Conservation (phyloP, 53 echinoderm and acorn worm genomes). For the Hippasteria phrygiana region DNA sequence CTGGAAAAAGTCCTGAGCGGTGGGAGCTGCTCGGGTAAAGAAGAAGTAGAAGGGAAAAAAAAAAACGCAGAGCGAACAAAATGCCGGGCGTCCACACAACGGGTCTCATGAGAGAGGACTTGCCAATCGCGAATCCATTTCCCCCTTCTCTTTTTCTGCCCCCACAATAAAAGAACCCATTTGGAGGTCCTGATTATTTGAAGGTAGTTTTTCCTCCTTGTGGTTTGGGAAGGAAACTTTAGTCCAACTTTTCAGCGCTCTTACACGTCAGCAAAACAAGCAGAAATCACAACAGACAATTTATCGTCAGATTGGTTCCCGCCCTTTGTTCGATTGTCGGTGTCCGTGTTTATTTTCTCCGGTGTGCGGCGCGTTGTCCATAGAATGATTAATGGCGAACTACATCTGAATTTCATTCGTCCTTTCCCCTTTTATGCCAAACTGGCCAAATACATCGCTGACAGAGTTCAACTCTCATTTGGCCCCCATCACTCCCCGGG, state of each 20-base stretch:
- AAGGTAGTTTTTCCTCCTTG: constrained; percentile 15
- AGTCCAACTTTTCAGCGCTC: constrained; percentile 43
- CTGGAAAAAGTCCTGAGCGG: constrained; percentile 42
- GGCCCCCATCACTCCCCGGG: constrained; percentile 56
- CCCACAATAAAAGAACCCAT: constrained; percentile 59
- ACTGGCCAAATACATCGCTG: constrained; percentile 43
- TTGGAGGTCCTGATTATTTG: constrained; percentile 42
- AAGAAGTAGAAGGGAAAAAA: not conserved
- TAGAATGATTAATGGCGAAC: not conserved
- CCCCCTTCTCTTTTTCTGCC: constrained; percentile 23
- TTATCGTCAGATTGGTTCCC: constrained; percentile 41
- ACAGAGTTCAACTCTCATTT: constrained; percentile 51
- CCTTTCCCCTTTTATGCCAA: not conserved
- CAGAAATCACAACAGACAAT: constrained; percentile 53
- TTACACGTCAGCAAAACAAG: constrained; percentile 3
- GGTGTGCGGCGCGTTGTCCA: constrained; percentile 1
- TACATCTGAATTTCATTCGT: not conserved
- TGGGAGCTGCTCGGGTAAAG: not conserved
- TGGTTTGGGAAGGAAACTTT: constrained; percentile 32
- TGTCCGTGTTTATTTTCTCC: constrained; percentile 49
- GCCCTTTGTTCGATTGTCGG: constrained; percentile 35
- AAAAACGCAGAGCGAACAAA: constrained; percentile 40
- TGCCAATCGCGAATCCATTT: constrained; percentile 59
- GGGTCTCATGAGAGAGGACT: constrained; percentile 44
- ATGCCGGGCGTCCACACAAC: constrained; percentile 18